Percentiles rank a stretch among this genome's conserved stretches.
Evolutionary conservation across 2,888 invertebrate species (phyloP).

Genomic region (Panorpa germanica): DNA sequence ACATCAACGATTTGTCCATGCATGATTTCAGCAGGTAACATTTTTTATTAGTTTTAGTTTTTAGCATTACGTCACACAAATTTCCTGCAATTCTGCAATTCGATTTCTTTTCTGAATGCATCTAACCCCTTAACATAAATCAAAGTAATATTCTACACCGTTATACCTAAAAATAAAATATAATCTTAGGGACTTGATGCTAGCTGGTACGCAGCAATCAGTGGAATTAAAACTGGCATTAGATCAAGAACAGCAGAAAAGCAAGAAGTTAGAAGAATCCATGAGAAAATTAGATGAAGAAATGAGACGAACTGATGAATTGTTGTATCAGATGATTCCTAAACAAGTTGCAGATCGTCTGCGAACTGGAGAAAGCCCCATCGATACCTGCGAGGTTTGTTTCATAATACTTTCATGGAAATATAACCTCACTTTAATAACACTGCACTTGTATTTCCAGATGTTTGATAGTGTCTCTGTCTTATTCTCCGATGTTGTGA

Average conservation of each 20-base stretch:
- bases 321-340: slow-evolving; percentile 97
- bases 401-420: too few species aligned
- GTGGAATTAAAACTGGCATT: slow-evolving; percentile 89
- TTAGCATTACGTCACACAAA: too few species aligned
- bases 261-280: slow-evolving; percentile 87
- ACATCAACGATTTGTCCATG: slow-evolving; percentile 97
- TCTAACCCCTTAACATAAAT: slow-evolving; percentile 3
- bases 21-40: slow-evolving; percentile 94
- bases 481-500: slow-evolving; percentile 93
- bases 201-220: slow-evolving; percentile 93
- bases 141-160: neutral
- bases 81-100: neutral
- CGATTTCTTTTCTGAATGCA: neutral
- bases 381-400: slow-evolving; percentile 97
- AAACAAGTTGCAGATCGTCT: slow-evolving; percentile 91
- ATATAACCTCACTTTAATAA: slow-evolving; percentile 9
- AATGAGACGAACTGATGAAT: slow-evolving; percentile 87
- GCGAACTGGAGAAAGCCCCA: slow-evolving; percentile 85
- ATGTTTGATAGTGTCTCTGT: slow-evolving; percentile 94
- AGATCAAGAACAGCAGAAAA: slow-evolving; percentile 93
- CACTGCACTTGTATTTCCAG: too few species aligned
- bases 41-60: slow-evolving; percentile 11
- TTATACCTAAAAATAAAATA: neutral
- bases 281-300: slow-evolving; percentile 92
- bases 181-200: slow-evolving; percentile 68